These are phyloP conservation scores for Drosophila mimica DNA, from an alignment of 2,888 invertebrate genomes.

Conservation along the genomic window DNA sequence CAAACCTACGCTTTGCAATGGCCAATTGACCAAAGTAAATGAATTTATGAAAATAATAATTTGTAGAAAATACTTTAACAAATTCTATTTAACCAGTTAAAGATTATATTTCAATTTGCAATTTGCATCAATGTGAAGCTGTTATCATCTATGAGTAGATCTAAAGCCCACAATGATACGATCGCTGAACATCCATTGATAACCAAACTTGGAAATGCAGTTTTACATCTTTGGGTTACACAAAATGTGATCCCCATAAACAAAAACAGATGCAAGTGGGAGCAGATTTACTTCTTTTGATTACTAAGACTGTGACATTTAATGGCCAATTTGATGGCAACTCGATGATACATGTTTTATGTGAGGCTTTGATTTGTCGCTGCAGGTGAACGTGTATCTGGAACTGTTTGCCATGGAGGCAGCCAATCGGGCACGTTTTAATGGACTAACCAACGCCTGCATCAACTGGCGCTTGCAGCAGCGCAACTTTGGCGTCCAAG, in stretches of 20 bases:
- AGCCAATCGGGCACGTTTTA: constrained; percentile 69
- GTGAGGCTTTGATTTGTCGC: constrained; percentile 3
- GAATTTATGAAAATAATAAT: background rate
- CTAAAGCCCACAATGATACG: constrained; percentile 40
- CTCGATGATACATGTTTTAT: constrained; percentile 19
- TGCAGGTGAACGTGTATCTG: constrained; percentile 79
- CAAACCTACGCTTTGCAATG: too few relatives aligned
- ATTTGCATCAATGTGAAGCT: background rate
- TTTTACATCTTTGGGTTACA: constrained; percentile 44
- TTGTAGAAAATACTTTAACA: background rate
- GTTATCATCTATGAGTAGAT: constrained; percentile 1
- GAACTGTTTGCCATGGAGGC: constrained; percentile 74
- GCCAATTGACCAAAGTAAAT: background rate
- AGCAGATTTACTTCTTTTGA: constrained; percentile 54
- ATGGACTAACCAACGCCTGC: constrained; percentile 75
- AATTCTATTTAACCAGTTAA: background rate
- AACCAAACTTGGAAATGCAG: constrained; percentile 42
- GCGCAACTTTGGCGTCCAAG: constrained; percentile 61
- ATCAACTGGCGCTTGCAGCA: constrained; percentile 74
- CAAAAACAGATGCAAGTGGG: constrained; percentile 34
- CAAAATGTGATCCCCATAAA: constrained; percentile 32
- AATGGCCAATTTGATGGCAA: constrained; percentile 37
- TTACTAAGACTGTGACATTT: constrained; percentile 52
- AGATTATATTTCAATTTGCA: background rate
- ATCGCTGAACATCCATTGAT: constrained; percentile 54